A percentile compares a stretch with the other conserved stretches of the same genome.
Evolutionary conservation across 2,113 vertebrate species (phyloP).

Genomic region (Callorhinus ursinus): DNA sequence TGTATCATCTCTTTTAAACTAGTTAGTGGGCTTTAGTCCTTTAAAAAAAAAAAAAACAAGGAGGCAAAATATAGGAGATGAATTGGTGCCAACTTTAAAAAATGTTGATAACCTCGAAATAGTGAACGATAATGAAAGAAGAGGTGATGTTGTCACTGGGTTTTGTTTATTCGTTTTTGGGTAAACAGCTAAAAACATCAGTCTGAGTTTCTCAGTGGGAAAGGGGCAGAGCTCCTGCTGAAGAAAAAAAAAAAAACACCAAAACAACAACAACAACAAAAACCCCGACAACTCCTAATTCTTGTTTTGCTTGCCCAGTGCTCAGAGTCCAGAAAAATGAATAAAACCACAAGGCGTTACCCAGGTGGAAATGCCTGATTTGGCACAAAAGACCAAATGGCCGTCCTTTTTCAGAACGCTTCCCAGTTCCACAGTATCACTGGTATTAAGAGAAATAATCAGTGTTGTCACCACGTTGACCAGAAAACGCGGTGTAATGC

Average conservation of each 20-base stretch:
- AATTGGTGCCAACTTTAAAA: conserved; percentile 62
- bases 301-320: background rate
- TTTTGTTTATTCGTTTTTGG: conserved; percentile 54
- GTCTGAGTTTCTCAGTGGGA: conserved; percentile 17
- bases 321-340: background rate
- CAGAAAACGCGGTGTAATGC: background rate
- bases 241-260: background rate
- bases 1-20: conserved; percentile 61
- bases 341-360: background rate
- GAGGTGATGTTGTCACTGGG: background rate
- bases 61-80: conserved; percentile 40
- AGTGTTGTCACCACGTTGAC: background rate
- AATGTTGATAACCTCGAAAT: conserved; percentile 7
- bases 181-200: conserved; percentile 64
- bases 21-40: conserved; percentile 59
- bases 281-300: background rate
- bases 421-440: background rate
- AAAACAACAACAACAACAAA: background rate
- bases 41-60: background rate
- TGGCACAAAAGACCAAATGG: background rate
- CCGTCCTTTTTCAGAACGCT: background rate
- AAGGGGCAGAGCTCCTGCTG: background rate
- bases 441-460: background rate
- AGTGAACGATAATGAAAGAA: background rate
- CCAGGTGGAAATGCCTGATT: background rate